These are phyloP conservation scores for Carlito syrichta DNA, from an alignment of 2,113 vertebrate genomes.

Conservation along the genomic window DNA sequence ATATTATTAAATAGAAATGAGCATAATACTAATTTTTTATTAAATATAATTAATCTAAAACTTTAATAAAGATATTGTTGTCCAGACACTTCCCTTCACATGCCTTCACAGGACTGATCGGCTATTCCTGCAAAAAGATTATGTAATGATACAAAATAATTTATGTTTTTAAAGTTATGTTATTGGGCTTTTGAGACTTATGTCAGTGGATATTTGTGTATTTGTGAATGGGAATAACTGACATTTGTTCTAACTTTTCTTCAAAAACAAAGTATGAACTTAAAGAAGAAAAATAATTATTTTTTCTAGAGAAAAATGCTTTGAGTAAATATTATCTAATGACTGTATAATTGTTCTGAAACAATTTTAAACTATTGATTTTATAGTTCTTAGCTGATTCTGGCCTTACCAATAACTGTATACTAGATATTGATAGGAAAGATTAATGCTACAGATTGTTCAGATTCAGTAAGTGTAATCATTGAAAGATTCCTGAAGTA, in stretches of 20 bases:
- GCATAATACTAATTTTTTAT: not conserved
- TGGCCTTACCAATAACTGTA: not conserved
- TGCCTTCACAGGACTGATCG: not conserved
- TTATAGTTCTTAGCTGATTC: not conserved
- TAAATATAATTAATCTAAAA: not conserved
- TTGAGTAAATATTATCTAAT: constrained; percentile 29
- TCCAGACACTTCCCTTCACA: not conserved
- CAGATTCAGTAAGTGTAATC: not conserved
- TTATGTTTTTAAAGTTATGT: not conserved
- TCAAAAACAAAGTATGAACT: constrained; percentile 31
- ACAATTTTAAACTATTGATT: not conserved
- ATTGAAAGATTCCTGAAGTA: not conserved
- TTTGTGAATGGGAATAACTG: constrained; percentile 5
- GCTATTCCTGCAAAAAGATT: constrained; percentile 11
- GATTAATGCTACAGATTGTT: not conserved
- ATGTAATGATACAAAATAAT: not conserved
- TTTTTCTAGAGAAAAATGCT: constrained; percentile 18
- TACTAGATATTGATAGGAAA: not conserved
- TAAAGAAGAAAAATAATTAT: not conserved
- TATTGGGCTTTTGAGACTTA: constrained; percentile 42
- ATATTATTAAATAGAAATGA: constrained; percentile 23
- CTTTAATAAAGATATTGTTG: not conserved
- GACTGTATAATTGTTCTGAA: constrained; percentile 15
- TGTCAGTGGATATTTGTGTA: constrained; percentile 19
- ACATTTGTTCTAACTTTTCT: constrained; percentile 38